Conservation (phyloP, 2,888 invertebrate genomes). For the Noctua pronuba region DNA sequence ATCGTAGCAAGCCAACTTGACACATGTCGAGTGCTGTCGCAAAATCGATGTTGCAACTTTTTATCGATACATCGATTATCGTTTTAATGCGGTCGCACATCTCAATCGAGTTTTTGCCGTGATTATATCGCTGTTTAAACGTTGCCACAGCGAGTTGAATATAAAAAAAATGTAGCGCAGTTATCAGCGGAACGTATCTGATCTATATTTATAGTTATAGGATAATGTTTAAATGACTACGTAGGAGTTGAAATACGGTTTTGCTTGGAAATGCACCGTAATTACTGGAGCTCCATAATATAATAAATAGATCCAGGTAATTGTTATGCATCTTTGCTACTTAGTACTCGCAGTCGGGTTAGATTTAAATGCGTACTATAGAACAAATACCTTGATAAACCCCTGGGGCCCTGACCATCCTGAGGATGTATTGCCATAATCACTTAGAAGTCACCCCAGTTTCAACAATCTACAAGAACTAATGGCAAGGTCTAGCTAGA, state of each 20-base stretch:
- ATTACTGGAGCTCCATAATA: constrained; percentile 46
- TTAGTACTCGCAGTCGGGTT: constrained; percentile 11
- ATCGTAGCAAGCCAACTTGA: constrained; percentile 38
- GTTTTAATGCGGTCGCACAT: constrained; percentile 69
- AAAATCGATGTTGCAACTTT: constrained; percentile 69
- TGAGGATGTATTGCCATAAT: constrained; percentile 30
- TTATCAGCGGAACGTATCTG: constrained; percentile 62
- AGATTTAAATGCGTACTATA: constrained; percentile 7
- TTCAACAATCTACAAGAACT: constrained; percentile 18
- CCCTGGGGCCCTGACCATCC: not conserved
- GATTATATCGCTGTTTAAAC: constrained; percentile 71
- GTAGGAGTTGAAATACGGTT: constrained; percentile 57
- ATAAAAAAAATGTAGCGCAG: constrained; percentile 47
- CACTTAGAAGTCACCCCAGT: constrained; percentile 24
- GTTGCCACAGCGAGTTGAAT: constrained; percentile 32
- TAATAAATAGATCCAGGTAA: constrained; percentile 33
- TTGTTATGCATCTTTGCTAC: constrained; percentile 31
- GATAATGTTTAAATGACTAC: constrained; percentile 52
- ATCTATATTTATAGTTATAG: constrained; percentile 54
- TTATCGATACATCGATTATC: constrained; percentile 68
- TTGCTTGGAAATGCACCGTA: constrained; percentile 33
- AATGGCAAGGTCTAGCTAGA: not conserved
- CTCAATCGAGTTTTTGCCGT: constrained; percentile 73
- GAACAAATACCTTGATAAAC: constrained; percentile 2
- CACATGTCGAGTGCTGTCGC: constrained; percentile 52